phyloP scores from a whole-genome alignment of 1,140 invertebrate species.

The Ericerus pela region DNA sequence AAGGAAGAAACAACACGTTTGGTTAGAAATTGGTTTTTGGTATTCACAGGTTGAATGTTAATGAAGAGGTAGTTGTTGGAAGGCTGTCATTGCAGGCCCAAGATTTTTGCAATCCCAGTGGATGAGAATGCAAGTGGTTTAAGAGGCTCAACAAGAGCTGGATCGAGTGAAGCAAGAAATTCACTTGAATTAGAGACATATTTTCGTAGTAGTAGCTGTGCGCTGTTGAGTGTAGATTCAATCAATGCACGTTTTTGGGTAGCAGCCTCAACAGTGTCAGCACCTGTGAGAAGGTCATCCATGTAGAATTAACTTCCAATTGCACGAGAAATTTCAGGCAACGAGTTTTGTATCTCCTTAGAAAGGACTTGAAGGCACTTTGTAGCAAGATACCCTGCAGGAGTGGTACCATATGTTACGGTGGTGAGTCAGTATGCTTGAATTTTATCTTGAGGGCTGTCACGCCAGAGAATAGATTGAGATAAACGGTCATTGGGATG shows the following conservation, averaged over 20 bases:
- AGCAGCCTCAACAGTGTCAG: constrained; percentile 19
- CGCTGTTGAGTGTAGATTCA: no score
- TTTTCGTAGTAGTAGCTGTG: no score
- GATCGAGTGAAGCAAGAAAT: no score
- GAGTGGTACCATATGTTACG: constrained; percentile 24
- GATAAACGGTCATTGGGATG: constrained; percentile 23
- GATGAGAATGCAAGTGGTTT: no score
- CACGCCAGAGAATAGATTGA: constrained; percentile 29
- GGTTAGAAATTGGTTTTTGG: not conserved
- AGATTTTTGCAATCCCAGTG: no score
- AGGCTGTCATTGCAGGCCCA: constrained; percentile 19
- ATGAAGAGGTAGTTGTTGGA: constrained; percentile 15
- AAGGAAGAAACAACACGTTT: constrained; percentile 24
- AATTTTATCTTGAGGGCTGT: constrained; percentile 19
- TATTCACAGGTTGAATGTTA: not conserved
- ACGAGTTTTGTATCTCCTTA: not conserved
- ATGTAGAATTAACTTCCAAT: constrained; percentile 25
- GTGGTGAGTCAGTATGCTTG: constrained; percentile 25
- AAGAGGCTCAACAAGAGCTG: no score
- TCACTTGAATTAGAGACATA: no score
- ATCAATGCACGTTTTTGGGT: constrained; percentile 15
- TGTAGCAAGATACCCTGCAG: not conserved
- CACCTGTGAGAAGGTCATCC: constrained; percentile 21
- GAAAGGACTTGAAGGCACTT: constrained; percentile 22
- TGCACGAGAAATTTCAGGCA: constrained; percentile 10